Evolutionary conservation across 2,888 invertebrate genomes (phyloP), one percentile per base, ranked within the genome.

Genomic region (Mesoligia furuncula): DNA sequence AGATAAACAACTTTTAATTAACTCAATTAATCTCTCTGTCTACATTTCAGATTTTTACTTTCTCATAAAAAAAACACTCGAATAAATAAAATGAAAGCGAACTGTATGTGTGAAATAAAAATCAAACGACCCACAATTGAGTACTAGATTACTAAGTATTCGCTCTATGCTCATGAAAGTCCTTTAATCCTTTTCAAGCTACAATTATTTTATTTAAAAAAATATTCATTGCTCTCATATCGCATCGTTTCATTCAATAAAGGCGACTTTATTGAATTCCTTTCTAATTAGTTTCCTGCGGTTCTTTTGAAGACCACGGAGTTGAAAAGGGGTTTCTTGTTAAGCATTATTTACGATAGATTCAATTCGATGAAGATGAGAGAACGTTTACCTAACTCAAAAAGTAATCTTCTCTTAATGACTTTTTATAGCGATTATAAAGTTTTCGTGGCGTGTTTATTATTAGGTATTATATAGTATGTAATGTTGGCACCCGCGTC

Each of bases 211-310:
- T 51, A 67, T 74, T 81, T 79, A 51, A 39, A 67, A 82, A 66
- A 81, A 73, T 82, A 73, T 82, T 79, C 36, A 62, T 42, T 62
- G 42, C 39, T 67, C 48, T 70, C 85, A 70, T 70, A 74, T 77
- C 75, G 57, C 67, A 68, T 74, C 75, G 68, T 83, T 75, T 75
- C 48, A 75, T 83, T 82, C 36, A 62, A 79, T 68, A 69, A 68
- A 61, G 64, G 24, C 13, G 45, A 72, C 64, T 76, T 80, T 73
- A 83, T 83, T 65, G 36, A 69, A 75, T 72, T 75, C 64, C 74
- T 61, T 69, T 65, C 65, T 79, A 75, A 83, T 82, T 75, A 83
- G 72, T 83, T 72, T 75, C 36, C 42, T 75, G 83, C 61, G 82
- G 83, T 79, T 72, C 68, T 69, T 79, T 75, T 79, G 72, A 83